These are phyloP conservation scores for Ormia ochracea DNA, from an alignment of 2,888 invertebrate species.

Conservation along the genomic window DNA sequence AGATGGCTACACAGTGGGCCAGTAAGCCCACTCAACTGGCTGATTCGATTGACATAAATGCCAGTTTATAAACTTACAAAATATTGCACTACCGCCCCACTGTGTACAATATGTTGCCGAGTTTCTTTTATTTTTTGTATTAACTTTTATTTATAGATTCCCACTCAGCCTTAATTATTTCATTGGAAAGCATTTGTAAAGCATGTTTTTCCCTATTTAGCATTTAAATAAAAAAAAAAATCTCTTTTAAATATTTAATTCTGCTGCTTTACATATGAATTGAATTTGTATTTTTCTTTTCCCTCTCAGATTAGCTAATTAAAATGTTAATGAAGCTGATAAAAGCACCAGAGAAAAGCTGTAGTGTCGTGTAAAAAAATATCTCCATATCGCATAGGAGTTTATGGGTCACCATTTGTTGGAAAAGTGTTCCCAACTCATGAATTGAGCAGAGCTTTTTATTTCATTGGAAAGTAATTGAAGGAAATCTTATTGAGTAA, in stretches of 20 bases:
- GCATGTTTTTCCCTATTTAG: background rate
- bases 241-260: slow-evolving; percentile 7
- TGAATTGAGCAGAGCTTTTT: too few species aligned
- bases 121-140: background rate
- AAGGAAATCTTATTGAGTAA: too few species aligned
- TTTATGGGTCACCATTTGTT: too few species aligned
- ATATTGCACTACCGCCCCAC: background rate
- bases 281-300: background rate
- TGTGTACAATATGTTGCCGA: background rate
- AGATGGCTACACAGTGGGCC: background rate
- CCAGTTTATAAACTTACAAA: too few species aligned
- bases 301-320: background rate
- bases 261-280: background rate
- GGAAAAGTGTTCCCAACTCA: too few species aligned
- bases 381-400: too few species aligned
- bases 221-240: background rate
- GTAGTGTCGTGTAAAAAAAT: background rate
- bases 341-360: background rate
- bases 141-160: slow-evolving; percentile 13
- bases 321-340: background rate
- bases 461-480: too few species aligned
- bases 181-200: slow-evolving; percentile 16
- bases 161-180: slow-evolving; percentile 18
- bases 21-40: background rate
- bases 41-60: background rate